Conservation (phyloP, 2,797 vertebrate genomes). For the Erpetoichthys calabaricus region DNA sequence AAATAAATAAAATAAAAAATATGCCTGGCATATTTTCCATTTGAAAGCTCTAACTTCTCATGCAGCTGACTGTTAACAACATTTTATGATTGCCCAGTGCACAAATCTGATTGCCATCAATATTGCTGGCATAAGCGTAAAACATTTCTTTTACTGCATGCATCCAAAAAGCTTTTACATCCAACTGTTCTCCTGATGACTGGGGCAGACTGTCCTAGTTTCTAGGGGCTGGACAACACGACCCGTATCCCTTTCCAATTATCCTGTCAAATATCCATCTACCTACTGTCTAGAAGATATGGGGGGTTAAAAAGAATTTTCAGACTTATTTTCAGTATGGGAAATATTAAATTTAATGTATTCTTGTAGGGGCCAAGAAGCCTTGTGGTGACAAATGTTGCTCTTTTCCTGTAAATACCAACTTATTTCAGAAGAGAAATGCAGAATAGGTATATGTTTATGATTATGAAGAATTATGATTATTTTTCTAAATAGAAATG, state of each 20-base stretch:
- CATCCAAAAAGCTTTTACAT: slow-evolving; percentile 5
- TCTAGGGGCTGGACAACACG: neutral
- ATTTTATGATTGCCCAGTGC: slow-evolving; percentile 5
- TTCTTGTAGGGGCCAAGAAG: neutral
- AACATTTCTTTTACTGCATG: slow-evolving; percentile 4
- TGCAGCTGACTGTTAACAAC: slow-evolving; percentile 3
- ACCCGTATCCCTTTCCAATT: slow-evolving; percentile 1
- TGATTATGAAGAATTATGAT: no score
- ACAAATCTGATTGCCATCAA: slow-evolving; percentile 7
- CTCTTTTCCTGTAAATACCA: neutral
- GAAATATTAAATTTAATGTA: neutral
- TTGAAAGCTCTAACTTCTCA: slow-evolving; percentile 2
- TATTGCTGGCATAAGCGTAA: slow-evolving; percentile 4
- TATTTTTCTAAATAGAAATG: no score
- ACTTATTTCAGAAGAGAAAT: no score
- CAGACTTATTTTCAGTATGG: neutral
- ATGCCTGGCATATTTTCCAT: neutral
- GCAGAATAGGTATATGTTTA: no score
- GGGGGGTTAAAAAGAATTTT: neutral
- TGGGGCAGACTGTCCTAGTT: neutral
- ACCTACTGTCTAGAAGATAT: neutral
- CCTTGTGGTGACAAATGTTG: neutral
- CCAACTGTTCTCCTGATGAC: slow-evolving; percentile 5
- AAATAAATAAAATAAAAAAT: neutral
- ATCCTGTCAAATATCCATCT: neutral